Percentiles rank a stretch among this genome's conserved stretches.
These are phyloP conservation scores for Alauda arvensis DNA, from an alignment of 2,797 vertebrate species.

Conservation along the genomic window DNA sequence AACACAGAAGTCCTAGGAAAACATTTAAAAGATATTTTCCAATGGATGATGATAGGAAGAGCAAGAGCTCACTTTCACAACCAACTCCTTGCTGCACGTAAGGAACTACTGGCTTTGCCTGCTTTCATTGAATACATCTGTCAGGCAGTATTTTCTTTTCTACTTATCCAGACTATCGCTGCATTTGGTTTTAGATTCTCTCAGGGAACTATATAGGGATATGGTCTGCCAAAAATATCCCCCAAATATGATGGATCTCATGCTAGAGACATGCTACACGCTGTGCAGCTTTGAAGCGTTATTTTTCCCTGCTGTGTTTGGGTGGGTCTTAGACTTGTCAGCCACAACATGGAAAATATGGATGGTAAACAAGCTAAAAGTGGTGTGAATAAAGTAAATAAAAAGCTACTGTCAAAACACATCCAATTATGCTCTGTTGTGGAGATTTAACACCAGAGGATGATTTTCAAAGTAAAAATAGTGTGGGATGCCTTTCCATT, in stretches of 20 bases:
- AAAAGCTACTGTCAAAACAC: conserved; percentile 45
- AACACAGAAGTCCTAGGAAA: neutral
- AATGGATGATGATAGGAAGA: neutral
- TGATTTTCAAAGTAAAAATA: conserved; percentile 33
- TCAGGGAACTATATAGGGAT: neutral
- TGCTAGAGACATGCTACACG: conserved; percentile 8
- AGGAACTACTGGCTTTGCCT: neutral
- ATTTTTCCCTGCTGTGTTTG: conserved; percentile 34
- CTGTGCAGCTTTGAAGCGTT: conserved; percentile 36
- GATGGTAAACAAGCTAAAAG: conserved; percentile 47
- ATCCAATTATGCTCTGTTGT: conserved; percentile 20
- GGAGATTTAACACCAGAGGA: conserved; percentile 28
- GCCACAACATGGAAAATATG: conserved; percentile 33
- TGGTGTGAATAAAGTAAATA: conserved; percentile 48
- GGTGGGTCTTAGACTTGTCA: conserved; percentile 47
- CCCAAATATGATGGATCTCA: neutral
- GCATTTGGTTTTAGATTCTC: conserved; percentile 5
- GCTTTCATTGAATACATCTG: neutral
- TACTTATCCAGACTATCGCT: neutral
- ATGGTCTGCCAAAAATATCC: conserved; percentile 31
- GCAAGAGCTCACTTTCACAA: neutral
- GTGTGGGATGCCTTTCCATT: conserved; percentile 3
- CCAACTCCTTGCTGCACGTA: neutral
- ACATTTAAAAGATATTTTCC: neutral
- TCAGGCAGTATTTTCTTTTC: neutral